Evolutionary conservation across 2,888 invertebrate genomes (phyloP).

Genomic region (Halocaridina rubra): DNA sequence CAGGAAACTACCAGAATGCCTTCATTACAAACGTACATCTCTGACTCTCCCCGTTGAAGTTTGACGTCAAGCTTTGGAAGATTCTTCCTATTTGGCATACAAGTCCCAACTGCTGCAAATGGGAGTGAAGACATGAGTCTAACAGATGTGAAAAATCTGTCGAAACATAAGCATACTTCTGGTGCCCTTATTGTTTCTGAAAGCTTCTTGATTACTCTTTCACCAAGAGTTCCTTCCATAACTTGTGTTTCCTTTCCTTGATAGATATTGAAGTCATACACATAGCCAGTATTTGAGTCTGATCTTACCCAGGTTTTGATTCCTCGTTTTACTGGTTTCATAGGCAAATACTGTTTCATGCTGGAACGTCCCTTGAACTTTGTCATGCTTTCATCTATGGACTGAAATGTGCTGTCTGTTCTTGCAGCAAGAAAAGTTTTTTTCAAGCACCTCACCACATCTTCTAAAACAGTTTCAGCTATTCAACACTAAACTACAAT

Average conservation of each 20-base stretch:
- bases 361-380: conserved; percentile 15
- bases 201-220: background rate
- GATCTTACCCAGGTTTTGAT: conserved; percentile 13
- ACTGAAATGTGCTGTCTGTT: background rate
- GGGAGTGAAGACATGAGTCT: background rate
- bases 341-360: conserved; percentile 4
- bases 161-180: background rate
- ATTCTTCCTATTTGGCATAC: background rate
- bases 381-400: background rate
- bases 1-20: background rate
- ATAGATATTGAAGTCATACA: background rate
- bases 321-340: background rate
- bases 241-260: background rate
- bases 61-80: background rate
- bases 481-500: too few relatives aligned
- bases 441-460: background rate
- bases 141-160: background rate
- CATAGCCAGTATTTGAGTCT: background rate
- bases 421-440: background rate
- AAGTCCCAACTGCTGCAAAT: background rate
- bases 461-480: background rate
- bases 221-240: background rate
- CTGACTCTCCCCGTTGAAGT: background rate
- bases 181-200: conserved; percentile 2
- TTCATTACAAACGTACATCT: background rate